Conservation (phyloP, 2,888 invertebrate species). For the Latheticus oryzae region DNA sequence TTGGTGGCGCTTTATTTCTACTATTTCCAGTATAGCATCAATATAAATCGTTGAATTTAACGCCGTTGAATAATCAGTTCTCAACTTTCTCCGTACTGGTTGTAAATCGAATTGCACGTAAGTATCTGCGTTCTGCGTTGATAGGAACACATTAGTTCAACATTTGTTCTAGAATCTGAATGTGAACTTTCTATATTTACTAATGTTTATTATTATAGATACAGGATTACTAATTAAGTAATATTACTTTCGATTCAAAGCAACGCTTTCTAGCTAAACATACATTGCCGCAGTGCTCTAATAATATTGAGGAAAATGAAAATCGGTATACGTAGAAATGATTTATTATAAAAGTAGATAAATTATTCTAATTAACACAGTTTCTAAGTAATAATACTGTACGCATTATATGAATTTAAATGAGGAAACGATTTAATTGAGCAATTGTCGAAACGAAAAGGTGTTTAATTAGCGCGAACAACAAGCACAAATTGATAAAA, state of each 20-base stretch:
- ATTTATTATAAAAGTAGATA: conserved; percentile 58
- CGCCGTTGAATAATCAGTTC: conserved; percentile 34
- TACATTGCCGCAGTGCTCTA: conserved; percentile 14
- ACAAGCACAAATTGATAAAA: conserved; percentile 45
- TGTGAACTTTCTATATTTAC: conserved; percentile 38
- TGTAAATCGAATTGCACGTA: conserved; percentile 19
- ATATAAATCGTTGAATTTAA: conserved; percentile 2
- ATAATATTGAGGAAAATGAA: conserved; percentile 21
- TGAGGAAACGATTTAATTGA: conserved; percentile 50
- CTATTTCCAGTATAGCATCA: no score
- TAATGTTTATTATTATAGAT: conserved; percentile 32
- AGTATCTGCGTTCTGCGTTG: no score
- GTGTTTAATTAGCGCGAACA: conserved; percentile 42
- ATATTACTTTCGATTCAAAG: conserved; percentile 37
- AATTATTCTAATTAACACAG: conserved; percentile 62
- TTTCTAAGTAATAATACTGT: conserved; percentile 62
- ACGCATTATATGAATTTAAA: conserved; percentile 54
- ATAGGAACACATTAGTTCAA: conserved; percentile 19
- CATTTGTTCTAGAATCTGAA: conserved; percentile 29
- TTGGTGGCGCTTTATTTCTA: background rate
- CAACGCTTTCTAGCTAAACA: conserved; percentile 35
- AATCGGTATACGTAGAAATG: conserved; percentile 48
- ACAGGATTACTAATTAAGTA: conserved; percentile 37
- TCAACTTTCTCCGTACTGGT: conserved; percentile 35
- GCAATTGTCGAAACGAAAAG: conserved; percentile 47